Base-by-base conservation (phyloP, 2,113 vertebrate species). In the Siniperca chuatsi region DNA sequence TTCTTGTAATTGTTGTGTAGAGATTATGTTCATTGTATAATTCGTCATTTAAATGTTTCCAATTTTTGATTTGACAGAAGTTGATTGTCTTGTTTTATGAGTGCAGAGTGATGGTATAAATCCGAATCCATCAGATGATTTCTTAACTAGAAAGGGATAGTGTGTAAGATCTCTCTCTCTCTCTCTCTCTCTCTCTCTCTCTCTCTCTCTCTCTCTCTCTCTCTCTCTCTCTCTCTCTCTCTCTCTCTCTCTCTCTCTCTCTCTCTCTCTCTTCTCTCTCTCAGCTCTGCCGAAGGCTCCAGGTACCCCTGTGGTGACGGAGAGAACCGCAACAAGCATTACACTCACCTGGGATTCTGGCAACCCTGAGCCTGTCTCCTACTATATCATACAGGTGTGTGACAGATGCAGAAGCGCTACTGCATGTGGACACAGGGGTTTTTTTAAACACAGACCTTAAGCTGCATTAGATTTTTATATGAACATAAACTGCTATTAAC, bases 321-420 rank as follows among this genome's bases (percentile, higher is more conserved):
- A 99, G 93, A 97, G 97, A 89, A 99, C 98, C 75, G 98, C 98
- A 50, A 99, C 98, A 55, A 99, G 98, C 91, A 99, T 99, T 82
- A 99, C 98, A 0, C 90, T 99, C 91, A 99, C 98, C 10, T 99
- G 98, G 98, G 98, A 99, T 93, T 99, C 98, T 65, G 98, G 98
- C 81, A 99, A 99, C 92, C 98, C 98, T 6, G 98, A 99, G 84
- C 97, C 98, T 0, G 97, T 99, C 89, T 98, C 98, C 84, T 99
- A 99, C 87, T 99, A 99, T 80, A 96, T 99, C 92, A 99, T 95
- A 72, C 94, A 94, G 93, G 94, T 95, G 67, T 40, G 86, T 25
- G 35, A 76, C 46, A 75, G 57, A 65, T 29, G 66, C 57, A 65
- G 4, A 42, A 20, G 20, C 2, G 3, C 15, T 37, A 12, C 72